These are phyloP conservation scores for Patagioenas fasciata DNA, from an alignment of 2,113 vertebrate species.

Conservation along the genomic window DNA sequence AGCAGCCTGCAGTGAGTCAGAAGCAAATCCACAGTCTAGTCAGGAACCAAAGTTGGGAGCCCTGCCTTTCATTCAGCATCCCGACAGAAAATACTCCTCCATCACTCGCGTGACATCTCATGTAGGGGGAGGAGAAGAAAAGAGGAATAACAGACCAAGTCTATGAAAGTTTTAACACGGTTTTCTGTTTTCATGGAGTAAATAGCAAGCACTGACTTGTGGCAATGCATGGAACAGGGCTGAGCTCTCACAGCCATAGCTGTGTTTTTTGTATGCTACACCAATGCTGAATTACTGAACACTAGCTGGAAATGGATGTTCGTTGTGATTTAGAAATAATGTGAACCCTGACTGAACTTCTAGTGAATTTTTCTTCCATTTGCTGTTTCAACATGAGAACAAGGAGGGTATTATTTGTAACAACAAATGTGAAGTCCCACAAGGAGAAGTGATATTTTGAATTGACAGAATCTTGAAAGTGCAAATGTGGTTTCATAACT, in stretches of 20 bases:
- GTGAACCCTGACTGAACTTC: constrained; percentile 52
- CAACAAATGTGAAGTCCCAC: background rate
- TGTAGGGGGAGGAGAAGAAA: background rate
- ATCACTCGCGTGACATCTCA: background rate
- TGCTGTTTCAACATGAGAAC: constrained; percentile 26
- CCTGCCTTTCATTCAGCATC: background rate
- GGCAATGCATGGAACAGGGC: background rate
- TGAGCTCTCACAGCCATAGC: background rate
- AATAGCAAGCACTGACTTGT: background rate
- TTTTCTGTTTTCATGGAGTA: background rate
- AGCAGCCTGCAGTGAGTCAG: background rate
- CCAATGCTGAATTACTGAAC: background rate
- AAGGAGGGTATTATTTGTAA: constrained; percentile 60
- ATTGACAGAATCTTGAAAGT: background rate
- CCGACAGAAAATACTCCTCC: background rate
- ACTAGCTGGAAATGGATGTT: background rate
- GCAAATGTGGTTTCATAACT: constrained; percentile 12
- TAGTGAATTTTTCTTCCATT: constrained; percentile 39
- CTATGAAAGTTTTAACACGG: background rate
- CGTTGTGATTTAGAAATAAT: constrained; percentile 18
- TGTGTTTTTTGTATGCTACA: background rate
- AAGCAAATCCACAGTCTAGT: background rate
- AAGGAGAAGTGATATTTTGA: background rate
- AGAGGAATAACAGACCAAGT: background rate
- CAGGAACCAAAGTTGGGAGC: background rate